Base-by-base conservation (phyloP, 2,797 vertebrate species). In the Rhodeus uyekii region DNA sequence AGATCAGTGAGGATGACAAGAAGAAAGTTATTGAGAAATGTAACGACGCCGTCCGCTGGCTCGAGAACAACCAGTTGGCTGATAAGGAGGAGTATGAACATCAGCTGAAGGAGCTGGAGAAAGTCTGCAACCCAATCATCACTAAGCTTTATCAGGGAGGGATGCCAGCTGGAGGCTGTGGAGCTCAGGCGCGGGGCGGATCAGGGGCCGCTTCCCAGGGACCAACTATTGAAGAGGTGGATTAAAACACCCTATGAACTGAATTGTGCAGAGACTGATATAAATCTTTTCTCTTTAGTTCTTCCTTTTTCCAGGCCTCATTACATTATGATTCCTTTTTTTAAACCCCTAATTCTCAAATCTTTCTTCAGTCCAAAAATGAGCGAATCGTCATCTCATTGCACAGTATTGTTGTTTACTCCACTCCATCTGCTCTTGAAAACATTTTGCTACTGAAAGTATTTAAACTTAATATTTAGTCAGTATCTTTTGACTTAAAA, bases 121-220 rank as follows among this genome's bases (percentile, higher is more conserved):
- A 87, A 46, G 83, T 88, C 73, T 88, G 87, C 68, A 89, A 73
- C 61, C 86, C 89, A 67, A 75, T 89, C 80, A 80, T 89, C 81
- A 76, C 82, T 61, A 90, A 89, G 68, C 86, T 90, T 65, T 90
- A 89, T 60, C 88, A 86, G 74, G 88, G 86, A 78, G 88, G 79
- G 16, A 84, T 78, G 88, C 76, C 83, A 24, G 38, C 81, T 61
- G 88, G 86, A 86, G 55, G 85, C 61, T 87, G 85, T 80, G 88
- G 86, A 78, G 71, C 67, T 61, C 86, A 87, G 71, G 78, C 80
- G 36, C 79, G 74, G 7, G 22, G 68, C 1, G 39, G 38, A 58
- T 44, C 86, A 80, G 83, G 85, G 53, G 18, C 82, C 46, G 69
- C 38, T 61, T 7, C 29, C 32, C 71, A 86, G 61, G 86, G 84